Percentiles rank a stretch among this genome's conserved stretches.
These are phyloP conservation scores for Orycteropus afer DNA, from an alignment of 2,113 vertebrate species.

Conservation along the genomic window DNA sequence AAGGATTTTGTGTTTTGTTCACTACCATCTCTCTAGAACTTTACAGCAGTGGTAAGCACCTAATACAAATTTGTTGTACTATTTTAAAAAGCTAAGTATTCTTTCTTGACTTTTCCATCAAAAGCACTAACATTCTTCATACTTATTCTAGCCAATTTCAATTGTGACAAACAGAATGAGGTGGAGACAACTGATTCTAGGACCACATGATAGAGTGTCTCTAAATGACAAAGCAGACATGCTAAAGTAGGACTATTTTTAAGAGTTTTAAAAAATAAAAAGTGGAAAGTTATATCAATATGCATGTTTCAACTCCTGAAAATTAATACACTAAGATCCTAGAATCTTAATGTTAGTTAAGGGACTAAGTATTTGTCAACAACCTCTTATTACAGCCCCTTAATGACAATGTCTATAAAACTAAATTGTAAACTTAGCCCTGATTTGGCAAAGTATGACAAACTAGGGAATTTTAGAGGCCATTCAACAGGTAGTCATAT, in stretches of 20 bases:
- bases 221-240: background rate
- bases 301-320: background rate
- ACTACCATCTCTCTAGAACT: background rate
- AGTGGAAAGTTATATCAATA: background rate
- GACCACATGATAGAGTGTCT: background rate
- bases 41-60: background rate
- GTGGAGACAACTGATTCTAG: slow-evolving; percentile 13
- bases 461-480: background rate
- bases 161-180: background rate
- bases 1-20: background rate
- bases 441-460: background rate
- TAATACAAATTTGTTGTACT: background rate
- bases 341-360: background rate
- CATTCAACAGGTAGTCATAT: background rate
- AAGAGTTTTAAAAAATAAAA: background rate
- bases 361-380: background rate
- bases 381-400: background rate
- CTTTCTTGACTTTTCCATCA: slow-evolving; percentile 26
- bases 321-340: slow-evolving; percentile 27
- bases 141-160: background rate
- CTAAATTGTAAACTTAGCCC: background rate
- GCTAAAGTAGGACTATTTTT: background rate
- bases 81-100: background rate
- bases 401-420: background rate
- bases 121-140: slow-evolving; percentile 16